Base-by-base conservation (phyloP, 1,140 invertebrate species). In the Heliconius congener region DNA sequence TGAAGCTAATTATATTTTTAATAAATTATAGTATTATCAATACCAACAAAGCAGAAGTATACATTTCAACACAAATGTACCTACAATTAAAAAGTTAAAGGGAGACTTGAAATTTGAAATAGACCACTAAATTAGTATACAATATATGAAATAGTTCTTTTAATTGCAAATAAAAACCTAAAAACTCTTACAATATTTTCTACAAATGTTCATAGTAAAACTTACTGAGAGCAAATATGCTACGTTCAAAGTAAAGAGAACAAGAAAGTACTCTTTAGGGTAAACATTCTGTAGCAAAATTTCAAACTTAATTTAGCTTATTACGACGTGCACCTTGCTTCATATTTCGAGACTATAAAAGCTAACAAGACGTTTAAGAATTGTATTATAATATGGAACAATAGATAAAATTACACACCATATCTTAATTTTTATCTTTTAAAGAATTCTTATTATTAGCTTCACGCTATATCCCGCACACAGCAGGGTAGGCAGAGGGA, bases 301-400 rank as follows among this genome's bases (percentile, higher is more conserved):
- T 71, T 71, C 30, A 71, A 71, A 71, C 71, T 71, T 71, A 71
- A 71, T 71, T 71, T 71, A 71, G 71, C 71, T 71, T 42, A 71
- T 71, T 71, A 71, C 71, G 70, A 37, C 70, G 71, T 71, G 71
- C 71, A 71, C 71, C 30, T 71, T 39, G 37, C 30, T 23, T 37
- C 71, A 71, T 71, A 71, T 71, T 71, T 71, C 37, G 16, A 16
- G 34, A 71, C 71, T 39, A 71, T 71, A 71, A 39, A 71, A 37
- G 71, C 71, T 71, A 71, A 71, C 71, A n/a, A 71, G 71, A 39
- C 8, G 71, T 39, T 71, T 39, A 71, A 71, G 9, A 37, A 71
- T n/a, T 71, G 13, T 66, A 66, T 66, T 66, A 57, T 66, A n/a
- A 27, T 66, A 27, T 66, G 9, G 60, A 1, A 66, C 60, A 13